phyloP scores from a whole-genome alignment of 1,140 invertebrate species.

The Hylaeus anthracinus region DNA sequence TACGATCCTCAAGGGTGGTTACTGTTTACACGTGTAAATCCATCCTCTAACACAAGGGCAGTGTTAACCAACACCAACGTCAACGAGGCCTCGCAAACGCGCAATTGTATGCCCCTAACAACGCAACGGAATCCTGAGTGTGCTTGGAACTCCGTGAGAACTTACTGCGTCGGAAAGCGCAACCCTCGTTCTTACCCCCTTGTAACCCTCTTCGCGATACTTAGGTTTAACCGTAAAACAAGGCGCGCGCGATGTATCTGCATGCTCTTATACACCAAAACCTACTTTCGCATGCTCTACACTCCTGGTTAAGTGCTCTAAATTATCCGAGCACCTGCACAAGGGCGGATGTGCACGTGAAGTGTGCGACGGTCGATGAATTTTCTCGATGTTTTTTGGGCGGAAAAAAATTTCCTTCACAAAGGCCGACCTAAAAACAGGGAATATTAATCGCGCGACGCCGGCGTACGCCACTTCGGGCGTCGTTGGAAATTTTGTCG shows the following conservation, averaged over 20 bases:
- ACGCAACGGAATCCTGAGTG: constrained; percentile 34
- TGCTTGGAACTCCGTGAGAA: constrained; percentile 25
- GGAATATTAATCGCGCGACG: background rate
- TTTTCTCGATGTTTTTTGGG: constrained; percentile 28
- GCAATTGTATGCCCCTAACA: constrained; percentile 46
- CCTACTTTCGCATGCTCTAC: constrained; percentile 67
- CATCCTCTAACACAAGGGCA: constrained; percentile 54
- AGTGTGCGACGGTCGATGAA: constrained; percentile 59
- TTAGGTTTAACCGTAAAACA: constrained; percentile 69
- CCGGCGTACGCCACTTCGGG: background rate
- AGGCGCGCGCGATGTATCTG: constrained; percentile 50
- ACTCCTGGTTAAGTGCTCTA: constrained; percentile 65
- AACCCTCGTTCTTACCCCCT: constrained; percentile 34
- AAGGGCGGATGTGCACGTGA: constrained; percentile 47
- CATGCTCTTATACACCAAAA: constrained; percentile 60
- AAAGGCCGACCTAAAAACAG: background rate
- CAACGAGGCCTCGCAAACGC: constrained; percentile 6
- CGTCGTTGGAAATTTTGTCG: background rate
- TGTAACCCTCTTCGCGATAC: constrained; percentile 56
- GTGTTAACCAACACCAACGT: constrained; percentile 23
- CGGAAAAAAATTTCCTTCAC: constrained; percentile 1
- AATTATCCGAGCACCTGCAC: constrained; percentile 68
- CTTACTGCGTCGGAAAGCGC: constrained; percentile 20
- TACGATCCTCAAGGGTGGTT: constrained; percentile 33
- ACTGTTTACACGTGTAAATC: constrained; percentile 70